A percentile compares a stretch with the other conserved stretches of the same genome.
Conservation (phyloP, 2,888 invertebrate genomes). For the Limenitis camilla region DNA sequence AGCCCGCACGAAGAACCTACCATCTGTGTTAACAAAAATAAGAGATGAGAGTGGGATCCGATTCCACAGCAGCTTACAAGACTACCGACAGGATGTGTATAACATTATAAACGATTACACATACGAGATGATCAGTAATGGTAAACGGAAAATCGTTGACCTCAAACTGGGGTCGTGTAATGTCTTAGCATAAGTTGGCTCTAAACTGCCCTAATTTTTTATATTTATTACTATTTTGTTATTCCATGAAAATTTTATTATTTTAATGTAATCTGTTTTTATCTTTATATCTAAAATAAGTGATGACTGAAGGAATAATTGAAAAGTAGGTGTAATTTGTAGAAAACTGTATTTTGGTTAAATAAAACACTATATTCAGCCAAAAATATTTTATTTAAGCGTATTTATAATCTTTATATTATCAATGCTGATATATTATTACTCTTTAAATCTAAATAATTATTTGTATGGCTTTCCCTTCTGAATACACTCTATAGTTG, state of each 20-base stretch:
- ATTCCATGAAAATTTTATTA: not conserved
- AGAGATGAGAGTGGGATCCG: conserved; percentile 78
- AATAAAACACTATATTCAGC: conserved; percentile 63
- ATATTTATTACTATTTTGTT: no score
- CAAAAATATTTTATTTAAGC: conserved; percentile 76
- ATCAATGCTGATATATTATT: conserved; percentile 74
- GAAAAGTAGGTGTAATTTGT: conserved; percentile 7
- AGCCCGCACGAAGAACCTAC: conserved; percentile 76
- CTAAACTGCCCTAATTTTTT: no score
- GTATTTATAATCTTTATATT: conserved; percentile 74
- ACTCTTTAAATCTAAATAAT: conserved; percentile 65
- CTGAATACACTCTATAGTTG: conserved; percentile 48
- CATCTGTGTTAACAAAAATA: conserved; percentile 79
- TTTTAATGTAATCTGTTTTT: not conserved
- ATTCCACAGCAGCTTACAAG: conserved; percentile 77
- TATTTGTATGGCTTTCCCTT: conserved; percentile 62
- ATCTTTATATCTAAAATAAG: not conserved
- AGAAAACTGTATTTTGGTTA: conserved; percentile 14
- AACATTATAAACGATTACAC: conserved; percentile 79
- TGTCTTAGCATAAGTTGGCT: conserved; percentile 20
- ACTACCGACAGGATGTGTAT: conserved; percentile 79
- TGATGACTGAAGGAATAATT: not conserved
- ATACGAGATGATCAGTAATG: conserved; percentile 68
- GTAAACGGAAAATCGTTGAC: conserved; percentile 63
- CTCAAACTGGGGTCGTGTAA: conserved; percentile 24